phyloP scores from a whole-genome alignment of 2,797 vertebrate species.

The Sebastes matsubarae region DNA sequence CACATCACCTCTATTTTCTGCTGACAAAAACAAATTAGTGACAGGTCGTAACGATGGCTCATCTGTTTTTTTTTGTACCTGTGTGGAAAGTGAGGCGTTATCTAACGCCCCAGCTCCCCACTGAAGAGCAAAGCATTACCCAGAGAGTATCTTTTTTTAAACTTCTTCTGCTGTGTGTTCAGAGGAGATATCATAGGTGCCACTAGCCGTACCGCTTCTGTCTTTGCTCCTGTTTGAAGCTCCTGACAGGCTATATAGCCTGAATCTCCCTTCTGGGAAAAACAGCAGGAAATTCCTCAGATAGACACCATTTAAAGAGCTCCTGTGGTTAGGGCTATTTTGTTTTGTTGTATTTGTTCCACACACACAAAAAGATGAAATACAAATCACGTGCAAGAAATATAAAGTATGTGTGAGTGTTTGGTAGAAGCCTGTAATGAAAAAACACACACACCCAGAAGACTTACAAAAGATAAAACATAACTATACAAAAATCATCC shows the following conservation, averaged over 20 bases:
- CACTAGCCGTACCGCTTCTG: slow-evolving; percentile 51
- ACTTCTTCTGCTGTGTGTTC: slow-evolving; percentile 61
- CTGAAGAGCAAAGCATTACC: slow-evolving; percentile 42
- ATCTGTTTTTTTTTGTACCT: slow-evolving; percentile 57
- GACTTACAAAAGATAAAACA: not conserved
- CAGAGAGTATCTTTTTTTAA: slow-evolving; percentile 24
- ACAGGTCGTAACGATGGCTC: slow-evolving; percentile 52
- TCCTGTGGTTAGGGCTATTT: slow-evolving; percentile 30
- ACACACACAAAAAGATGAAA: not conserved
- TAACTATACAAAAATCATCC: not conserved
- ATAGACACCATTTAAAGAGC: slow-evolving; percentile 63
- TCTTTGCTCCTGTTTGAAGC: slow-evolving; percentile 73
- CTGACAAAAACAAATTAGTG: slow-evolving; percentile 63
- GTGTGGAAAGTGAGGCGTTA: slow-evolving; percentile 56
- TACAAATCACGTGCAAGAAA: not conserved
- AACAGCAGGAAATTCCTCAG: slow-evolving; percentile 69
- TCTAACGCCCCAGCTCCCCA: slow-evolving; percentile 50
- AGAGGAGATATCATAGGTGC: slow-evolving; percentile 67
- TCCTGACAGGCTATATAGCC: slow-evolving; percentile 66
- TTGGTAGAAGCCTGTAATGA: not conserved
- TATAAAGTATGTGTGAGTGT: not conserved
- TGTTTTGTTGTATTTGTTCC: not conserved
- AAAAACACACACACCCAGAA: not conserved
- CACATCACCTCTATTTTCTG: slow-evolving; percentile 52
- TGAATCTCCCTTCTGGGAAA: slow-evolving; percentile 67